Evolutionary conservation across 2,797 vertebrate genomes (phyloP), one percentile per base, ranked within the genome.

Genomic region (Aplochiton taeniatus): DNA sequence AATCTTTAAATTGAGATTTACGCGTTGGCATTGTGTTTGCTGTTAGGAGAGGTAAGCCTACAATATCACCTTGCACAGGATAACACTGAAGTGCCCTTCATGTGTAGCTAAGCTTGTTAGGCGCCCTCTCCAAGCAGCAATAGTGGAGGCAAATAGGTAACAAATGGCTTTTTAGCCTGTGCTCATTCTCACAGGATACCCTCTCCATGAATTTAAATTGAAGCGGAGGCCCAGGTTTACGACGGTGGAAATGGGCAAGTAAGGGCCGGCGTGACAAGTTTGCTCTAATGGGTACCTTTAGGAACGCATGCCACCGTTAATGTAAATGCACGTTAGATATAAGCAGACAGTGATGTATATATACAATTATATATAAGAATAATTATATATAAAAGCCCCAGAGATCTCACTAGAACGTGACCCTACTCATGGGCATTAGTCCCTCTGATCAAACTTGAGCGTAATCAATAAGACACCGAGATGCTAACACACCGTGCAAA

Each of bases 201-300:
- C 72, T 87, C 76, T 83, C 84, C 73, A 86, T 90, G 80, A 90
- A 91, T 91, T 92, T 84, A 92, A 87, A 89, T 69, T 77, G 83
- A 85, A 84, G 84, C 20, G 7, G 73, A 64, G 79, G 77, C 77
- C 83, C 73, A 76, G 77, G 82, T 87, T 89, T 81, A 89, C 87
- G 86, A 79, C 84, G 83, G 80, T 83, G 89, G 82, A 91, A 91
- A 92, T 85, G 82, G 82, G 80, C 81, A 91, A 91, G 90, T 92
- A 91, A 92, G 84, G 86, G 76, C 71, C 74, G 63, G 41, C 73
- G 70, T 89, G 90, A 91, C 88, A 87, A 83, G 82, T 79, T 73
- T 48, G 75, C 82, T 92, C 89, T 82, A 91, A 65, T 67, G 19
- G 67, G 66, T 63, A 68, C 68, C 77, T 80, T 88, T 89, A 91